Conservation (phyloP, 1,140 invertebrate species). For the Drosophila saltans region DNA sequence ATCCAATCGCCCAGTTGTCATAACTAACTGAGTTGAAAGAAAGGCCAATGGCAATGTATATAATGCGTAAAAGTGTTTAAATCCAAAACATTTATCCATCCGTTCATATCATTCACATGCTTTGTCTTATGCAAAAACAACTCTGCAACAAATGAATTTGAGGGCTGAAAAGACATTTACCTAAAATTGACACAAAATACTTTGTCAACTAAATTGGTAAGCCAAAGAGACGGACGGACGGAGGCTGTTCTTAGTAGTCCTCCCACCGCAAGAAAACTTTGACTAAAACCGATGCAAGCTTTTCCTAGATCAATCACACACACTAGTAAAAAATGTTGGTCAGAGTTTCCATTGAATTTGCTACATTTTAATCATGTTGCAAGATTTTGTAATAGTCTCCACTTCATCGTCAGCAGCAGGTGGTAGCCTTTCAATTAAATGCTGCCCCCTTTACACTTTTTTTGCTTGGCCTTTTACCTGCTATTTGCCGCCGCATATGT, state of each 20-base stretch:
- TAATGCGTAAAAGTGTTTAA: no score
- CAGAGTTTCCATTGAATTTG: background rate
- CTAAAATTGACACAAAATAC: background rate
- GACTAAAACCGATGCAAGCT: background rate
- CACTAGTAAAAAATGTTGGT: background rate
- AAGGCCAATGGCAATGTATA: no score
- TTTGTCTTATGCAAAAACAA: no score
- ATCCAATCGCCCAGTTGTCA: background rate
- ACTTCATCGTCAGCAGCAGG: background rate
- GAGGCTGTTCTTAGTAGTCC: background rate
- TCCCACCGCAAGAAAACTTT: background rate
- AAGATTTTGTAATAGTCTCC: background rate
- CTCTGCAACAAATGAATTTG: no score
- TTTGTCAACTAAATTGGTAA: background rate
- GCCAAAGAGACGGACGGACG: background rate
- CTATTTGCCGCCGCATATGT: slow-evolving; percentile 6
- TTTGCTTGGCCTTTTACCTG: background rate
- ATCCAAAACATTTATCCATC: no score
- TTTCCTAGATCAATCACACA: background rate
- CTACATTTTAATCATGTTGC: slow-evolving; percentile 5
- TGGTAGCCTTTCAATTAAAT: slow-evolving; percentile 10
- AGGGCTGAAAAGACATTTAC: background rate
- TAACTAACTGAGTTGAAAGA: background rate
- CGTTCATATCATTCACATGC: no score
- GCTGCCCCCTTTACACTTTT: background rate